Evolutionary conservation across 2,888 invertebrate genomes (phyloP), one percentile per base, ranked within the genome.

Genomic region (Megamerina dolium): DNA sequence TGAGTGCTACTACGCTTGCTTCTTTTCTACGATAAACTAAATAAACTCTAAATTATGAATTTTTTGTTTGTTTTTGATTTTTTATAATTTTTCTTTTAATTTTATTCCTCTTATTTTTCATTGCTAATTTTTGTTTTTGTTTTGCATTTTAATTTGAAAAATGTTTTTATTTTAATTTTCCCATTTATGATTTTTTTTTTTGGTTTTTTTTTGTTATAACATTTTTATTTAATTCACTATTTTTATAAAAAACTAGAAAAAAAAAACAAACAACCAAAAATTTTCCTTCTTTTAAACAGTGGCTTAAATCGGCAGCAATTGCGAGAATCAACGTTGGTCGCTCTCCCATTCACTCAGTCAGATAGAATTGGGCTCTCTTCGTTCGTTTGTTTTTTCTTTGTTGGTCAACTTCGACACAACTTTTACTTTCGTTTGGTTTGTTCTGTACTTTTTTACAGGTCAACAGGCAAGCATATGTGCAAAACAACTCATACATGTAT

Each of bases 241-340:
- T 27, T 39, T 29, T 21, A 48, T 17, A 33, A 23, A 35, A 21
- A n/a, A 40, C 19, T 19, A 33, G 21, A 44, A 32, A 19, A 34
- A 13, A 14, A 43, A 37, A 18, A 32, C 17, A 37, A 13, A 27
- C 16, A 39, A 35, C 10, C 17, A 37, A 40, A 31, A 32, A 43
- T 19, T 39, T 44, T 36, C 34, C 41, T 45, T 43, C 39, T 37
- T 41, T 41, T 35, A 46, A 39, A 48, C 46, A 50, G 47, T 49
- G 48, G 42, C 44, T 43, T 41, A 43, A 41, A 46, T 48, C 37
- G 39, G 37, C 41, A 44, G 48, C 41, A 35, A 49, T 36, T 43
- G 55, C 53, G 49, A 48, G 49, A 45, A 49, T 37, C 54, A 56
- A 51, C 59, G 55, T 56, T 51, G 59, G 59, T 59, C 56, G 55